Evolutionary conservation across 2,888 invertebrate genomes (phyloP).

Genomic region (Melikaiella ostensackeni): DNA sequence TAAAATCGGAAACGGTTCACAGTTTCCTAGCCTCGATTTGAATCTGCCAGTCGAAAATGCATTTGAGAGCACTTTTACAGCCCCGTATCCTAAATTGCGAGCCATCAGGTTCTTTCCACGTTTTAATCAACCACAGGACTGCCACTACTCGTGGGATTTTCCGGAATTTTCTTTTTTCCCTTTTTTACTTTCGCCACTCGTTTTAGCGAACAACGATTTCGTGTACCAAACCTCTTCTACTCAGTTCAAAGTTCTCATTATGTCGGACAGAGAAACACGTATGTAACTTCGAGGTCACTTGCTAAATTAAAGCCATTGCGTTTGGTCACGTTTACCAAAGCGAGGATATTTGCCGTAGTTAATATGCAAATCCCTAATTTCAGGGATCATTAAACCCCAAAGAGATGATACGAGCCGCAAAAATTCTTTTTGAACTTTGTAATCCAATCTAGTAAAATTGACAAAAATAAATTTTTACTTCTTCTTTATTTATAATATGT

Average conservation of each 20-base stretch:
- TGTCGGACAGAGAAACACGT: conserved; percentile 19
- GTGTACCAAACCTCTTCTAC: conserved; percentile 26
- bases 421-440: conserved; percentile 4
- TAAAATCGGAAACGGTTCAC: background rate
- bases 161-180: background rate
- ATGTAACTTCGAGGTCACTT: conserved; percentile 22
- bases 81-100: conserved; percentile 12
- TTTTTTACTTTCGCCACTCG: background rate
- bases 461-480: too few relatives aligned
- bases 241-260: conserved; percentile 19
- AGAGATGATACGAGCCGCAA: background rate
- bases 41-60: background rate
- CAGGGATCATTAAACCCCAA: conserved; percentile 60
- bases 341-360: conserved; percentile 51
- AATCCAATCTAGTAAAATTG: background rate
- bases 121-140: conserved; percentile 38
- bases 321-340: conserved; percentile 59
- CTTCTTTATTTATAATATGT: too few relatives aligned
- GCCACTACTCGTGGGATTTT: conserved; percentile 8
- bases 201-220: conserved; percentile 35
- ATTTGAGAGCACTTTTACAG: background rate
- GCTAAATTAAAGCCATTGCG: conserved; percentile 64
- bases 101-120: conserved; percentile 8
- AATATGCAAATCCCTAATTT: conserved; percentile 68
- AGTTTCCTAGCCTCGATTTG: background rate